Evolutionary conservation across 2,113 vertebrate genomes (phyloP).

Genomic region (Rostratula benghalensis): DNA sequence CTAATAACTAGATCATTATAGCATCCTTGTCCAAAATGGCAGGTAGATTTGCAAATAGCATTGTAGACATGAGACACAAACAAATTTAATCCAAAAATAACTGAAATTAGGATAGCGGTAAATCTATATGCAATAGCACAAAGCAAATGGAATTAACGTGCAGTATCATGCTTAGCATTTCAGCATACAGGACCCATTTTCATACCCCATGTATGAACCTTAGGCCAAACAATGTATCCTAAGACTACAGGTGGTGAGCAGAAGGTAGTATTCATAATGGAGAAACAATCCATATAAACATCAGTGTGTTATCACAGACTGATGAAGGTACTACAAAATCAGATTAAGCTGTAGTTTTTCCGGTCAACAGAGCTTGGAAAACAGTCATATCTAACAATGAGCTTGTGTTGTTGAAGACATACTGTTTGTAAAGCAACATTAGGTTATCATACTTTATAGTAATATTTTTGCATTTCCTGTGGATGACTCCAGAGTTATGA

Average conservation of each 20-base stretch:
- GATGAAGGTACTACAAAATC: neutral
- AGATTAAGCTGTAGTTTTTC: neutral
- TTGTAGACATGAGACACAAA: neutral
- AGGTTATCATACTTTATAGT: neutral
- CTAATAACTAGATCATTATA: constrained; percentile 23
- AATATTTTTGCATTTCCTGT: neutral
- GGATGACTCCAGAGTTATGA: neutral
- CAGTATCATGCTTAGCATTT: neutral
- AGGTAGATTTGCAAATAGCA: constrained; percentile 10
- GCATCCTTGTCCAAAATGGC: constrained; percentile 2
- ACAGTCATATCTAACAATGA: neutral
- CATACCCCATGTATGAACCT: neutral
- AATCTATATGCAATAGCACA: neutral
- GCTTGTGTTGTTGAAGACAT: neutral
- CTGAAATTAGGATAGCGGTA: neutral
- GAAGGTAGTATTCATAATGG: neutral
- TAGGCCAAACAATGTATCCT: neutral
- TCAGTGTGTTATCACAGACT: neutral
- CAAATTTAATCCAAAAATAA: neutral
- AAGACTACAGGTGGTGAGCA: neutral
- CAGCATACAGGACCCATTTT: neutral
- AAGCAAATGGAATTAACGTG: neutral
- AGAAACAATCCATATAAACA: neutral
- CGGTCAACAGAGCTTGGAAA: neutral
- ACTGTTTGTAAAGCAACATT: neutral